Evolutionary conservation across 2,797 vertebrate genomes (phyloP), one percentile per base, ranked within the genome.

Genomic region (Argyrosomus regius): DNA sequence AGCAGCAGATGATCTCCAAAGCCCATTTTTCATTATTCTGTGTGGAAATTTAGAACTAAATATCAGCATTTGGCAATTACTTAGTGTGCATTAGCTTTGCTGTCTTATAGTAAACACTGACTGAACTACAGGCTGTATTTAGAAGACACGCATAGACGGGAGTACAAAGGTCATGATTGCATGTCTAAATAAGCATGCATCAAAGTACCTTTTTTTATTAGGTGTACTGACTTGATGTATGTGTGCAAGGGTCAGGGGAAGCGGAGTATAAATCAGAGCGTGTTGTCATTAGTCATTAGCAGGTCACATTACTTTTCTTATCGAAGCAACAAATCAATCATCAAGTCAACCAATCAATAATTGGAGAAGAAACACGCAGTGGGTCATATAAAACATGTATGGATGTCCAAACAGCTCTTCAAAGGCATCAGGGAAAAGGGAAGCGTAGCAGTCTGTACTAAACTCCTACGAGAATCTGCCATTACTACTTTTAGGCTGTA

Each of bases 301-400:
- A 35, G 46, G 22, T 54, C 24, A 45, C 45, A 26, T 39, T 9
- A 53, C 18, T 31, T 10, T 3, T 78, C 31, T 20, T 6, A 50
- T 50, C 2, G 22, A 50, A 71, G 28, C 46, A 65, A n/a, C 24
- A 35, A 49, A 60, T 53, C 12, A 66, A 60, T 72, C 39, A 67
- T 26, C 18, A 75, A 31, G 56, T 76, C 48, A 68, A 14, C 46
- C 39, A 28, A 48, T 62, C 28, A 65, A 31, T 59, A 53, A 43
- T 28, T 64, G 49, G 7, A 52, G 16, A 53, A 9, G 18, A 39
- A 41, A 52, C 31, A 43, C 31, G 13, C 28, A 52, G 6, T 10
- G 6, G 24, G 43, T 52, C 7, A 53, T 49, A 31, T 78, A 4
- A 72, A 53, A 65, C 35, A 24, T 59, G 16, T 31, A 50, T 41